These are phyloP conservation scores for Agapornis roseicollis DNA, from an alignment of 2,113 vertebrate genomes.

Conservation along the genomic window DNA sequence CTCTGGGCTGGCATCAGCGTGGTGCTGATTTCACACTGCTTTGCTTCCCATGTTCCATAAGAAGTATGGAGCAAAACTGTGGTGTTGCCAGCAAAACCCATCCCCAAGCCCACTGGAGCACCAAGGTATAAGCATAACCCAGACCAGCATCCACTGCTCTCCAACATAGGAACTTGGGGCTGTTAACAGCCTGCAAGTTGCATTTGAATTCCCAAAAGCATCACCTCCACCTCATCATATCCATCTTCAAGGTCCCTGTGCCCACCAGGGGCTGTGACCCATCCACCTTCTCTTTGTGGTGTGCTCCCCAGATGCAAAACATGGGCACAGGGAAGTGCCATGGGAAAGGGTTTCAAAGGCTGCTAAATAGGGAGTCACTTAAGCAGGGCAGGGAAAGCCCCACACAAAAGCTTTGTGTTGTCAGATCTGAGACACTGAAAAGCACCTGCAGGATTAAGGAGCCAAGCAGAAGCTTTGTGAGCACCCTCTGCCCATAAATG, in stretches of 20 bases:
- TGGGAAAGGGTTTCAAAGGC: background rate
- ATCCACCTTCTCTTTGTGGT: background rate
- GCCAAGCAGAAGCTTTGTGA: background rate
- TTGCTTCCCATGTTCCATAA: background rate
- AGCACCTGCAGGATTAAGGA: background rate
- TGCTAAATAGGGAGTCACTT: background rate
- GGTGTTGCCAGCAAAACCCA: too few relatives aligned
- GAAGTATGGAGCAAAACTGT: background rate
- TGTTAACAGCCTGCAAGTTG: background rate
- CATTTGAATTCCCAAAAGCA: accelerated
- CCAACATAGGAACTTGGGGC: accelerated
- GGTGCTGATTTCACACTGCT: background rate
- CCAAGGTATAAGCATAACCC: background rate
- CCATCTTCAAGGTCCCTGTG: background rate
- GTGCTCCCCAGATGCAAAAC: background rate
- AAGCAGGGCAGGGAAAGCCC: background rate
- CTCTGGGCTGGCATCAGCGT: accelerated
- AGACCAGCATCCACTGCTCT: background rate
- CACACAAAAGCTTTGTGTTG: background rate
- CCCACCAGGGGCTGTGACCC: background rate
- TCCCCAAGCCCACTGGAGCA: background rate
- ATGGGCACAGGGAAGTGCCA: accelerated
- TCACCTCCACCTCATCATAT: background rate
- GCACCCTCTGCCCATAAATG: background rate
- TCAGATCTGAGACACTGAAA: background rate